Conservation (phyloP, 2,888 invertebrate genomes). For the Orgyia antiqua region DNA sequence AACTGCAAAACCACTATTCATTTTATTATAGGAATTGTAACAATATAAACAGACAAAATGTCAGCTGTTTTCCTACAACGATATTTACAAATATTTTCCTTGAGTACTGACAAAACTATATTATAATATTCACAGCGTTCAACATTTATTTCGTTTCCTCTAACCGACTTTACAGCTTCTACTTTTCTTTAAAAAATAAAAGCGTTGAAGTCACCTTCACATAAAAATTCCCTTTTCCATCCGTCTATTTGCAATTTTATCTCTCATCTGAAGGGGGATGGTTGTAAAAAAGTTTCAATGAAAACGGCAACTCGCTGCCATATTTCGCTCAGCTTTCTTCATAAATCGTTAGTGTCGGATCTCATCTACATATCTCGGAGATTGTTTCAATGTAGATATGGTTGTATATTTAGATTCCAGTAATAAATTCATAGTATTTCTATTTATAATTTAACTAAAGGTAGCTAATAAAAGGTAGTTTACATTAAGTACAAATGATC, state of each 20-base stretch:
- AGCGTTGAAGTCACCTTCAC: constrained; percentile 50
- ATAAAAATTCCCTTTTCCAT: constrained; percentile 50
- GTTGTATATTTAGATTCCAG: too few relatives aligned
- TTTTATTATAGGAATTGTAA: too few relatives aligned
- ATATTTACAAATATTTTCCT: constrained; percentile 3
- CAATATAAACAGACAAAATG: too few relatives aligned
- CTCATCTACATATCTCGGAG: constrained; percentile 63
- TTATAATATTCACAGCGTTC: constrained; percentile 16
- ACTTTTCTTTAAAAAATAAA: constrained; percentile 36
- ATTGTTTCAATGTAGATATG: constrained; percentile 39
- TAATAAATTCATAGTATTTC: too few relatives aligned
- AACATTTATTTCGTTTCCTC: constrained; percentile 26
- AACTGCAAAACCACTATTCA: too few relatives aligned
- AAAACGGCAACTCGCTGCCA: constrained; percentile 56
- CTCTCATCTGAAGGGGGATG: constrained; percentile 55
- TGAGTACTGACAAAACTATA: constrained; percentile 4
- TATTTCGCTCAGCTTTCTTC: constrained; percentile 65
- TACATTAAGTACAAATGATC: too few relatives aligned
- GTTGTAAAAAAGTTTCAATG: constrained; percentile 66
- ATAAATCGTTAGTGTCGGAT: constrained; percentile 63
- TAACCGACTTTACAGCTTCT: constrained; percentile 26
- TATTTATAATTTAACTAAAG: too few relatives aligned
- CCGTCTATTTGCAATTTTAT: constrained; percentile 65
- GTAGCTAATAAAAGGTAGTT: too few relatives aligned
- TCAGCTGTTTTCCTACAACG: constrained; percentile 3